Conservation (phyloP, 2,113 vertebrate species). For the Lasiurus borealis region DNA sequence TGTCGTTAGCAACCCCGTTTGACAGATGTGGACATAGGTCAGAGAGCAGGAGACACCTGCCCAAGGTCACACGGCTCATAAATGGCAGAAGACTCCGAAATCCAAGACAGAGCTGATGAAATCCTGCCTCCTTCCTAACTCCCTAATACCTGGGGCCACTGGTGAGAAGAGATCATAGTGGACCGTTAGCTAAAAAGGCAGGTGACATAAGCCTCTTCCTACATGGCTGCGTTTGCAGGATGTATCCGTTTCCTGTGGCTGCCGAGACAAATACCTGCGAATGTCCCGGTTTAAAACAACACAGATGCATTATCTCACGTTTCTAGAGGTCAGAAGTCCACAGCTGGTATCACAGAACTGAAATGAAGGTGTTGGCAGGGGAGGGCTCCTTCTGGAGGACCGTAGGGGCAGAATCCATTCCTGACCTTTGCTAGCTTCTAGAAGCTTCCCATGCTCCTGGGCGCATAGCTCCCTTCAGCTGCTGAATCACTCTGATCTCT, state of each 20-base stretch:
- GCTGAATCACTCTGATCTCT: neutral
- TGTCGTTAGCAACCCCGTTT: neutral
- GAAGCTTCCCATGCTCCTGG: neutral
- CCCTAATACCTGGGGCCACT: neutral
- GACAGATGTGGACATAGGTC: conserved; percentile 11
- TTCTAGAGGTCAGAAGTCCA: neutral
- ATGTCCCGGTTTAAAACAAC: neutral
- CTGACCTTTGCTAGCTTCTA: neutral
- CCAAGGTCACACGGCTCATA: conserved; percentile 6
- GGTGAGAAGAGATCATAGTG: neutral
- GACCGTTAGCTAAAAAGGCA: neutral
- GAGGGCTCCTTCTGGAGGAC: neutral
- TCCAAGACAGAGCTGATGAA: neutral
- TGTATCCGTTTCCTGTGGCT: neutral
- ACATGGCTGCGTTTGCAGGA: neutral
- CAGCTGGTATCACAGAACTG: neutral
- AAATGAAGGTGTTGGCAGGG: neutral
- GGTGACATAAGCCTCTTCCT: neutral
- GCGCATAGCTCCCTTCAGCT: neutral
- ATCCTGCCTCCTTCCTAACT: conserved; percentile 34
- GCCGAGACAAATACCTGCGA: neutral
- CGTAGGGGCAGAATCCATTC: neutral
- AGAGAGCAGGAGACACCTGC: neutral
- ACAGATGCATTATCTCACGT: no score
- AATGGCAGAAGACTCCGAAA: neutral